A percentile compares a stretch with the other conserved stretches of the same genome.
Evolutionary conservation across 2,113 vertebrate genomes (phyloP).

Genomic region (Sander lucioperca): DNA sequence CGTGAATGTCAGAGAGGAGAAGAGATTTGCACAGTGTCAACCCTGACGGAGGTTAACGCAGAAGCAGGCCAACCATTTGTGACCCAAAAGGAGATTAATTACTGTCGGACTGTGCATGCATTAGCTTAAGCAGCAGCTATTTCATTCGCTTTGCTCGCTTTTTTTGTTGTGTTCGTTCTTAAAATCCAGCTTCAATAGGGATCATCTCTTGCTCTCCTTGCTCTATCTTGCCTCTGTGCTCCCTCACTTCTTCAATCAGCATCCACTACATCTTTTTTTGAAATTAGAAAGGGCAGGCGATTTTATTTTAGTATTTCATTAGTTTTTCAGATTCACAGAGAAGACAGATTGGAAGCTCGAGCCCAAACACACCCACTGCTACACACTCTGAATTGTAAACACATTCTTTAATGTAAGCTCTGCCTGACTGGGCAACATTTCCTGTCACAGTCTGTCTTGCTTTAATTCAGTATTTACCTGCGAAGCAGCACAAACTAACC

Average conservation of each 20-base stretch:
- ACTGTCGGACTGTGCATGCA: conserved; percentile 15
- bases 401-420: conserved; percentile 16
- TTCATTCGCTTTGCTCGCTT: conserved; percentile 19
- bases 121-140: conserved; percentile 19
- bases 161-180: conserved; percentile 22
- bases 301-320: conserved; percentile 53
- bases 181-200: conserved; percentile 19
- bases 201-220: conserved; percentile 10
- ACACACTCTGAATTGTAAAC: conserved; percentile 33
- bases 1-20: conserved; percentile 67
- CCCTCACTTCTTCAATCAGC: conserved; percentile 17
- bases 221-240: conserved; percentile 4
- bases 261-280: conserved; percentile 18
- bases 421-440: conserved; percentile 10
- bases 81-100: conserved; percentile 72
- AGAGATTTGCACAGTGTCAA: conserved; percentile 68
- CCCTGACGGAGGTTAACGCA: conserved; percentile 66
- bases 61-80: conserved; percentile 60
- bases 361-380: conserved; percentile 36
- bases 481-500: conserved; percentile 10
- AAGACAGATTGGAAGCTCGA: conserved; percentile 18
- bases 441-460: conserved; percentile 21
- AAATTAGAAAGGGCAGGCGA: conserved; percentile 22
- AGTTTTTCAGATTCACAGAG: conserved; percentile 23
- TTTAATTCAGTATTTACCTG: conserved; percentile 30